These are phyloP conservation scores for Notothenia coriiceps DNA, from an alignment of 2,113 vertebrate genomes.

Conservation along the genomic window DNA sequence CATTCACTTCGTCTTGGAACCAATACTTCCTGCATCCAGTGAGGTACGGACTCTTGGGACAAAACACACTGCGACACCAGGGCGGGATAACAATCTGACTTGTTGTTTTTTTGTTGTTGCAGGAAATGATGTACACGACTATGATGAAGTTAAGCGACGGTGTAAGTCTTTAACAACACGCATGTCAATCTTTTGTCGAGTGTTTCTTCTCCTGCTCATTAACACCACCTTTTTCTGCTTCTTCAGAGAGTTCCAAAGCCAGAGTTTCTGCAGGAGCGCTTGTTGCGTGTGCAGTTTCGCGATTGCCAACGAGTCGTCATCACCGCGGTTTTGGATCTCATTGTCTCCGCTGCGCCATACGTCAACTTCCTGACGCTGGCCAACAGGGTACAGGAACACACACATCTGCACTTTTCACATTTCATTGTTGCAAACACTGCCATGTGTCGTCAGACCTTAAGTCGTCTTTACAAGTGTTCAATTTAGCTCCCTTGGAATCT, in stretches of 20 bases:
- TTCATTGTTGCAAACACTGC: neutral
- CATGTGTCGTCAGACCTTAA: too few species aligned
- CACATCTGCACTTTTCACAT: neutral
- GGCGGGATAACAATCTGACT: neutral
- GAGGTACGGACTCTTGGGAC: constrained; percentile 14
- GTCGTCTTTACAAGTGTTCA: too few species aligned
- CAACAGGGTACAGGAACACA: constrained; percentile 50
- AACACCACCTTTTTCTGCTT: neutral
- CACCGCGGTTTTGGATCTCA: neutral
- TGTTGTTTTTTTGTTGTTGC: neutral
- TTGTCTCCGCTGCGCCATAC: neutral
- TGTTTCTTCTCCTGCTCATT: neutral
- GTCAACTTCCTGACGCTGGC: constrained; percentile 41
- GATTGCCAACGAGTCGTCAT: accelerated
- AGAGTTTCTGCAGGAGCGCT: constrained; percentile 17
- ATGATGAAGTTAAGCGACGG: constrained; percentile 40
- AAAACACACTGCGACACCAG: neutral
- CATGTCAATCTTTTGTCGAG: neutral
- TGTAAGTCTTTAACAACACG: constrained; percentile 28
- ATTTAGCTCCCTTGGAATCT: too few species aligned
- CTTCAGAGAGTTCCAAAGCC: constrained; percentile 12
- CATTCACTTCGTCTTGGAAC: constrained; percentile 21
- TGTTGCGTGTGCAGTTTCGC: constrained; percentile 29
- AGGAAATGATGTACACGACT: constrained; percentile 40
- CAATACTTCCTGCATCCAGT: neutral